These are phyloP conservation scores for Dicrostonyx torquatus DNA, from an alignment of 2,797 vertebrate genomes.

Conservation along the genomic window DNA sequence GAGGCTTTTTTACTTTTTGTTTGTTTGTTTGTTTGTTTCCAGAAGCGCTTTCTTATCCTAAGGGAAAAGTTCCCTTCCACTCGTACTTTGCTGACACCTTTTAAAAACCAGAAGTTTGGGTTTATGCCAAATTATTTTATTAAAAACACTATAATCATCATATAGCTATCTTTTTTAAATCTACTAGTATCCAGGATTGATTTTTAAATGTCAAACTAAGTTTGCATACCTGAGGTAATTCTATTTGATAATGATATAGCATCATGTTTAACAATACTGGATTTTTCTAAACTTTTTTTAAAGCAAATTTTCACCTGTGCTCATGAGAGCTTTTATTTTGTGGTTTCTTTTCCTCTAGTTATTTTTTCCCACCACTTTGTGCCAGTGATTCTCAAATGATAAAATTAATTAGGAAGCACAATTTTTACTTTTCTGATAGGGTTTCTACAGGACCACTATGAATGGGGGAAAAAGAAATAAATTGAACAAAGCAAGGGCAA, in stretches of 20 bases:
- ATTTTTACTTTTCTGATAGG: background rate
- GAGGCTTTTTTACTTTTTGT: background rate
- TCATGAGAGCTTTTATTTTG: background rate
- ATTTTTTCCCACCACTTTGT: background rate
- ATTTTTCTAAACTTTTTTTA: conserved; percentile 1
- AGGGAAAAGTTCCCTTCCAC: background rate
- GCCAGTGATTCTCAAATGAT: background rate
- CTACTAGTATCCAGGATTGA: background rate
- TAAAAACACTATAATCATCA: background rate
- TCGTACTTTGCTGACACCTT: background rate
- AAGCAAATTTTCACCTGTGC: conserved; percentile 4
- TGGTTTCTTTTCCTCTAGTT: conserved; percentile 1
- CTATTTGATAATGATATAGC: background rate
- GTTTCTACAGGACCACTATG: background rate
- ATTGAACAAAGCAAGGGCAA: background rate
- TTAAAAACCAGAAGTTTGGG: background rate
- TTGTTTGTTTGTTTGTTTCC: background rate
- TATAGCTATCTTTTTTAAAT: background rate
- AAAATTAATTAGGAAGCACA: background rate
- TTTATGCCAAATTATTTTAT: conserved; percentile 28
- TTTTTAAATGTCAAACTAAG: background rate
- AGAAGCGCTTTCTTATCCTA: background rate
- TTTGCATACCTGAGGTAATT: background rate
- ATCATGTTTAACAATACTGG: conserved; percentile 19
- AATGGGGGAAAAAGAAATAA: background rate